Base-by-base conservation (phyloP, 2,797 vertebrate genomes). In the Alcedo quadribrachys region DNA sequence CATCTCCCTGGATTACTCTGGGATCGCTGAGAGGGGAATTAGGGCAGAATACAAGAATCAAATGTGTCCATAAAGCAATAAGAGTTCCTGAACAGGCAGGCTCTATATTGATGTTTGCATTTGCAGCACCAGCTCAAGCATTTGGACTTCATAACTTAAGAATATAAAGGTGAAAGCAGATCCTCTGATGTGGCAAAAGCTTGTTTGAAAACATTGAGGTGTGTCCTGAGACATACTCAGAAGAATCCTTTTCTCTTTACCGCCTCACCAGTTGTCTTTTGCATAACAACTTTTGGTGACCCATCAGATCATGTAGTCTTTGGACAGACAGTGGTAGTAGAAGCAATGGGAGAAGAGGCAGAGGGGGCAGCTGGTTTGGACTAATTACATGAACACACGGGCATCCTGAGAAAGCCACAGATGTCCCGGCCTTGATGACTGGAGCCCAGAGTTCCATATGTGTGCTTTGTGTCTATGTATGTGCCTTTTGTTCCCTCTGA, bases 321-420 rank as follows among this genome's bases (percentile, higher is more conserved):
- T 76, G 78, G 54, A 70, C 51, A 79, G 83, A n/a, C 9, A 73
- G 27, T 35, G 18, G 48, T 19, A 40, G 74, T 63, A 67, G 81
- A 57, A 88, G 82, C 70, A 88, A 32, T 53, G 46, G 45, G 77
- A 88, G 28, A 84, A 65, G 79, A 93, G 63, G 0, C 8, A 77
- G 89, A 90, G 67, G 78, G 61, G 54, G 71, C 87, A 93, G 82
- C 94, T 94, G 92, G 89, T 78, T 84, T 54, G 57, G 57, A 50
- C 90, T 95, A 82, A 91, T 95, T 84, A 70, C 27, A 66, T 61
- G 61, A 83, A 67, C 74, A 86, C 0, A 1, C 57, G 48, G 53
- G 42, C 69, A 61, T 88, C 77, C 70, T 90, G 94, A 90, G 77
- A 94, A 91, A 91, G 78, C 53, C 83, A 58, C 91, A 95, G 89